These are phyloP conservation scores for Lophius piscatorius DNA, from an alignment of 2,113 vertebrate species.

Conservation along the genomic window DNA sequence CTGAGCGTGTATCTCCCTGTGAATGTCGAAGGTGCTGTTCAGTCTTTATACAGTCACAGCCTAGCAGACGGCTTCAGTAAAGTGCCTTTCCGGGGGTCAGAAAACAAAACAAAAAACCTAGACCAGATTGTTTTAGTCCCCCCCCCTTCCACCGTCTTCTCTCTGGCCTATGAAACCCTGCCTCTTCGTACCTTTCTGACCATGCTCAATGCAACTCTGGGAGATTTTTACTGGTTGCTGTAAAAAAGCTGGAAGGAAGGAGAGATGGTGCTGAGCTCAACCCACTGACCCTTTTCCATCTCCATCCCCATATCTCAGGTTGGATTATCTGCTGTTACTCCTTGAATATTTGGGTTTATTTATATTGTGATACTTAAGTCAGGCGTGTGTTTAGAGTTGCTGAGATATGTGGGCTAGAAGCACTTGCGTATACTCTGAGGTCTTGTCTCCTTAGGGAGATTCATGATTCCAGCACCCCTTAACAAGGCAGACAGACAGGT, in stretches of 20 bases:
- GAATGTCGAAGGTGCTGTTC: conserved; percentile 17
- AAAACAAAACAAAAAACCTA: conserved; percentile 38
- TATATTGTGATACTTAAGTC: conserved; percentile 59
- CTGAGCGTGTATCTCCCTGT: not conserved
- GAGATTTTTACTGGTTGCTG: conserved; percentile 50
- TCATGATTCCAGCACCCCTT: conserved; percentile 58
- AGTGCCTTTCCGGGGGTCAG: conserved; percentile 48
- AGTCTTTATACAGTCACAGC: conserved; percentile 44
- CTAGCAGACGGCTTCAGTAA: conserved; percentile 27
- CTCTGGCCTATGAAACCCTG: conserved; percentile 29
- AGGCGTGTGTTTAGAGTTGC: conserved; percentile 60
- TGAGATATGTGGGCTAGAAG: conserved; percentile 53
- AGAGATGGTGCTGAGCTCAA: conserved; percentile 32
- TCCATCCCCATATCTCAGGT: conserved; percentile 20
- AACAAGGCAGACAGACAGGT: conserved; percentile 73
- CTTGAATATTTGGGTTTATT: conserved; percentile 62
- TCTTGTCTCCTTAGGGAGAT: conserved; percentile 59
- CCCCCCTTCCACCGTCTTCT: conserved; percentile 37
- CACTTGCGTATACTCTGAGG: conserved; percentile 41
- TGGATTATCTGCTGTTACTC: conserved; percentile 39
- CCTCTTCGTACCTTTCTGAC: conserved; percentile 40
- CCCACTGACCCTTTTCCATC: conserved; percentile 45
- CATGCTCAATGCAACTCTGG: conserved; percentile 48
- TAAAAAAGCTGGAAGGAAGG: conserved; percentile 63
- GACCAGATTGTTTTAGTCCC: conserved; percentile 62